Percentiles rank a stretch among this genome's conserved stretches.
phyloP scores from a whole-genome alignment of 1,140 invertebrate species.

The Caenorhabditis elegans region WBcel235 BX284605.5:10578001-10578500 shows the following conservation, averaged over 20 bases:
- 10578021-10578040: neutral
- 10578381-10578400: neutral
- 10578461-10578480: too few relatives aligned
- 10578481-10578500: too few relatives aligned
- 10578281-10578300: neutral
- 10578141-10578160: constrained; percentile 16
- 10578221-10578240: neutral
- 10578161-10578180: neutral
- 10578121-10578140: neutral
- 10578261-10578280: neutral
- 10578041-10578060: neutral
- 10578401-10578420: neutral
- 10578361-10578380: neutral
- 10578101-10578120: neutral
- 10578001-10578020: neutral
- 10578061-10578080: neutral
- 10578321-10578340: neutral
- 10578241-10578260: neutral
- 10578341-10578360: neutral
- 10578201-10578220: neutral
- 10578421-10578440: too few relatives aligned
- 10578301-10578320: constrained; percentile 3
- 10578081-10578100: neutral
- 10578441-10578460: too few relatives aligned
- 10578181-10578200: constrained; percentile 19